Percentiles rank a stretch among this genome's conserved stretches.
These are phyloP conservation scores for Gobiocypris rarus DNA, from an alignment of 2,113 vertebrate species.

Conservation along the genomic window DNA sequence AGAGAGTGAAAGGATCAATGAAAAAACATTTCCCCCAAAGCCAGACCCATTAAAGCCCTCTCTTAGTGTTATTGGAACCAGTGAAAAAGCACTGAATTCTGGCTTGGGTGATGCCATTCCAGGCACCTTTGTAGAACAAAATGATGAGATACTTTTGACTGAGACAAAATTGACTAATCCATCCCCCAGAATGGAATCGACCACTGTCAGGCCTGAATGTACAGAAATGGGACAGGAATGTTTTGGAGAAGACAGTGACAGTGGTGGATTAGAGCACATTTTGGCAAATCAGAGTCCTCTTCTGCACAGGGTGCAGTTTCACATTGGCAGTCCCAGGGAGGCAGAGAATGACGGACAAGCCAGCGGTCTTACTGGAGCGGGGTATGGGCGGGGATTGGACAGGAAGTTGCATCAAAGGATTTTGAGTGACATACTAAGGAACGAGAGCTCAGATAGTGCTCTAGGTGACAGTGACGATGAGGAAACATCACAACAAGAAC, in stretches of 20 bases:
- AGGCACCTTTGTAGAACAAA: background rate
- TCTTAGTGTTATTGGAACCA: conserved; percentile 44
- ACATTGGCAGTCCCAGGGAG: conserved; percentile 80
- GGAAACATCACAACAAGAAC: conserved; percentile 52
- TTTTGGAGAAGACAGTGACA: conserved; percentile 52
- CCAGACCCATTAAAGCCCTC: conserved; percentile 7
- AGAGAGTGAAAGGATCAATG: conserved; percentile 47
- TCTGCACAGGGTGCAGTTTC: conserved; percentile 79
- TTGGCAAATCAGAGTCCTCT: conserved; percentile 57
- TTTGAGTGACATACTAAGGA: conserved; percentile 79
- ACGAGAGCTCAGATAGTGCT: conserved; percentile 83
- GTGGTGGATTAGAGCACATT: conserved; percentile 67
- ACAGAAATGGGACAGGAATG: conserved; percentile 45
- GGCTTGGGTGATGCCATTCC: background rate
- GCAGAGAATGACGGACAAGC: conserved; percentile 63
- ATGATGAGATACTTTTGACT: background rate
- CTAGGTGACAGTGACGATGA: conserved; percentile 85
- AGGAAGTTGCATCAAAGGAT: conserved; percentile 66
- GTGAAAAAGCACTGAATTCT: background rate
- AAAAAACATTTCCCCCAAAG: background rate
- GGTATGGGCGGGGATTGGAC: conserved; percentile 29
- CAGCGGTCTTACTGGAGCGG: conserved; percentile 3
- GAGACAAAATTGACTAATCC: background rate
- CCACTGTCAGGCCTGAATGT: conserved; percentile 26
- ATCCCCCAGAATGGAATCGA: conserved; percentile 55